Conservation (phyloP, 1,140 invertebrate genomes). For the Hermetia illucens region DNA sequence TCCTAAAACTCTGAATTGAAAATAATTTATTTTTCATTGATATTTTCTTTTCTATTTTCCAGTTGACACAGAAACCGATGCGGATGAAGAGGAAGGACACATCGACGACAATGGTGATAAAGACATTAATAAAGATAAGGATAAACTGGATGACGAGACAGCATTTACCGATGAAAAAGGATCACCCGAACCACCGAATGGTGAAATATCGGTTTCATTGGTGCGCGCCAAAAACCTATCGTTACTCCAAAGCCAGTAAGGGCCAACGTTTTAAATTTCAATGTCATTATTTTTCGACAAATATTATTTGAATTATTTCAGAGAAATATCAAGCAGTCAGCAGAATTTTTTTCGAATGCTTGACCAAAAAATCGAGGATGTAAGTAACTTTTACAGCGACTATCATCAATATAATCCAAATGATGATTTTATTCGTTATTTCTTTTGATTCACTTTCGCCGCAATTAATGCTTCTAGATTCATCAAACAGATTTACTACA, state of each 20-base stretch:
- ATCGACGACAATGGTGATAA: constrained; percentile 19
- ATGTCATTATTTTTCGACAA: constrained; percentile 14
- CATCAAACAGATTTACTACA: too few relatives aligned
- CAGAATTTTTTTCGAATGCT: constrained; percentile 83
- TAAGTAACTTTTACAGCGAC: too few relatives aligned
- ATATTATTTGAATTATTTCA: constrained; percentile 33
- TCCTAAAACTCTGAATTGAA: too few relatives aligned
- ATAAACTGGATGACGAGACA: constrained; percentile 4
- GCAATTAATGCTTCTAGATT: too few relatives aligned
- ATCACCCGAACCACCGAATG: constrained; percentile 15
- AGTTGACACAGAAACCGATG: constrained; percentile 28
- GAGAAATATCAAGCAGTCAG: constrained; percentile 72
- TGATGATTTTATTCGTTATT: background rate
- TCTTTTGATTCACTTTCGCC: too few relatives aligned
- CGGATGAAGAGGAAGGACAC: constrained; percentile 29
- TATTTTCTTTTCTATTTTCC: background rate
- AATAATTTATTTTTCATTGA: background rate
- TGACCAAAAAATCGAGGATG: constrained; percentile 79
- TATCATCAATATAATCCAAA: too few relatives aligned
- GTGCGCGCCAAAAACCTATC: constrained; percentile 29
- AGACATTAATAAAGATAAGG: constrained; percentile 4
- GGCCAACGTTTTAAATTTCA: constrained; percentile 5
- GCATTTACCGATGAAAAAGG: background rate
- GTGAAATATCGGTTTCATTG: constrained; percentile 27
- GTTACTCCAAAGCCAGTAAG: constrained; percentile 30